phyloP scores from a whole-genome alignment of 2,113 vertebrate species.

The Arenaria interpres region DNA sequence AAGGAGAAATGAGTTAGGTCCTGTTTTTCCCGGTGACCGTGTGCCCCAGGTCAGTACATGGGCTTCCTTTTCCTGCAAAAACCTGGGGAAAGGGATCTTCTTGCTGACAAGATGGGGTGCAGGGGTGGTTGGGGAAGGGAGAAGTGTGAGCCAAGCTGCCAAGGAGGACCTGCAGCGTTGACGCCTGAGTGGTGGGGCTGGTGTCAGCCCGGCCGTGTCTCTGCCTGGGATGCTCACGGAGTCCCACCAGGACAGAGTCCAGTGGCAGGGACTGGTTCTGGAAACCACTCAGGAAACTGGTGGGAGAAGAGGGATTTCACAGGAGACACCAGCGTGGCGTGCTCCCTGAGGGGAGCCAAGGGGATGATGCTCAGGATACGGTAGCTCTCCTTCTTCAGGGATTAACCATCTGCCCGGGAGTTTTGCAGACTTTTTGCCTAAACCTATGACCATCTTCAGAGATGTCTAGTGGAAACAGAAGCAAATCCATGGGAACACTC shows the following conservation, averaged over 20 bases:
- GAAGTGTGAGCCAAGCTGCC: not conserved
- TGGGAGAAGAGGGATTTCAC: not conserved
- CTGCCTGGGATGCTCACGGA: not conserved
- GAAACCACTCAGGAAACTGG: not conserved
- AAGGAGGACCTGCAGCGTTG: rapidly evolving
- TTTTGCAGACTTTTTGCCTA: not conserved
- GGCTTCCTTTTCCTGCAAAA: not conserved
- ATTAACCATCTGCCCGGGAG: not conserved
- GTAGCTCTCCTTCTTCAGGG: not conserved
- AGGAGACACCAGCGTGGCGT: rapidly evolving
- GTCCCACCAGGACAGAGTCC: not conserved
- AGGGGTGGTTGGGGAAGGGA: rapidly evolving
- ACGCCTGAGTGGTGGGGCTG: not conserved
- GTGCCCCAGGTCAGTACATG: not conserved
- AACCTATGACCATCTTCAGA: not conserved
- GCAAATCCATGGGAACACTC: not conserved
- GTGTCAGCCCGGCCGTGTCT: rapidly evolving
- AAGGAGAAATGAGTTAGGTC: not conserved
- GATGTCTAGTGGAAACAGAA: not conserved
- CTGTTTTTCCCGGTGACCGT: not conserved
- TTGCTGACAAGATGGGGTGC: rapidly evolving
- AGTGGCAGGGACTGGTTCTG: not conserved
- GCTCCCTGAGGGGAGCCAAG: not conserved
- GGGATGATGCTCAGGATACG: not conserved
- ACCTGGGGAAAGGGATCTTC: not conserved